These are phyloP conservation scores for Ectemnius cavifrons DNA, from an alignment of 2,888 invertebrate species.

Conservation along the genomic window DNA sequence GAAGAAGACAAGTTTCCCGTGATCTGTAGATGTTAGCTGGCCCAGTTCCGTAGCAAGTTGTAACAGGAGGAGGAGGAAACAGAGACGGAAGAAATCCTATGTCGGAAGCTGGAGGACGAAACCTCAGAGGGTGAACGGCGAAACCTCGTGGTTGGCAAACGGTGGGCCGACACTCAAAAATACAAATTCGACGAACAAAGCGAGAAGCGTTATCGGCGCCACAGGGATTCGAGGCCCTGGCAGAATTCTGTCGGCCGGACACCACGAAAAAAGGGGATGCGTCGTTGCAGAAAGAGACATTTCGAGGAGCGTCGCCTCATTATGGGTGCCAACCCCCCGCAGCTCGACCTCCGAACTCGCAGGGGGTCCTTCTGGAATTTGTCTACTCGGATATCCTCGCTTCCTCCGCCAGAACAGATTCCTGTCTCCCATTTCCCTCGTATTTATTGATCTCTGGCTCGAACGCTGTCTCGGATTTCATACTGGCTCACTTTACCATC, in stretches of 20 bases:
- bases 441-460: conserved; percentile 29
- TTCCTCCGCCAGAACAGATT: conserved; percentile 47
- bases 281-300: conserved; percentile 50
- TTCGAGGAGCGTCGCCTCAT: conserved; percentile 69
- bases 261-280: conserved; percentile 35
- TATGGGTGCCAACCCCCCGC: conserved; percentile 74
- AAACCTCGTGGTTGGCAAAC: conserved; percentile 68
- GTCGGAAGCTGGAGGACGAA: conserved; percentile 49
- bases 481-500: no score
- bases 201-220: conserved; percentile 70
- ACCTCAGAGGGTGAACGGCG: conserved; percentile 50
- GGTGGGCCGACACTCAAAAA: conserved; percentile 66
- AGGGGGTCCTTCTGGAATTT: conserved; percentile 65
- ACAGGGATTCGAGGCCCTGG: conserved; percentile 60
- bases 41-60: background rate
- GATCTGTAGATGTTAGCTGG: no score
- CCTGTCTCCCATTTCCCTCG: conserved; percentile 9
- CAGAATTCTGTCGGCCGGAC: conserved; percentile 33
- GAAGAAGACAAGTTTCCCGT: no score
- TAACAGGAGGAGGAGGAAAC: background rate
- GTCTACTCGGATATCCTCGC: conserved; percentile 43
- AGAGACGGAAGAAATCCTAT: conserved; percentile 11
- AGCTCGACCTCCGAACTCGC: conserved; percentile 68
- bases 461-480: no score
- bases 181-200: conserved; percentile 74